Conservation (phyloP, 53 echinoderm and acorn worm species). For the Antedon mediterranea region DNA sequence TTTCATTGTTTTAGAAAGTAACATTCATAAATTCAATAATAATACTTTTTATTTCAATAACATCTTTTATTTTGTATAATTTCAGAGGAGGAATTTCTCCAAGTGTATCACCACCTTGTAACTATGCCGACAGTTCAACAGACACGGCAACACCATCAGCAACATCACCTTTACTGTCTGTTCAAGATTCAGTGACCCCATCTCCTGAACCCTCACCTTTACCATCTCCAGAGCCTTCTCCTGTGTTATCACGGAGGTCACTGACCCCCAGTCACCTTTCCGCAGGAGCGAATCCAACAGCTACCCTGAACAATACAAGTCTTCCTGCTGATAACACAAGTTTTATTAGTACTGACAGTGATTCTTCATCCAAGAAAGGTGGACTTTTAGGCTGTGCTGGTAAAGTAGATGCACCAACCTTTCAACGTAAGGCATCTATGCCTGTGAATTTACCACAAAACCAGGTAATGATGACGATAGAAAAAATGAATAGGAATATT, state of each 20-base stretch:
- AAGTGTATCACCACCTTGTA: background rate
- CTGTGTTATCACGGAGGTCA: too few relatives aligned
- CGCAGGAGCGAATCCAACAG: background rate
- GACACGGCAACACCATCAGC: conserved; percentile 11
- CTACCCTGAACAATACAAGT: conserved; percentile 42
- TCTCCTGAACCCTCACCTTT: conserved; percentile 18
- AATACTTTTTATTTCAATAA: background rate
- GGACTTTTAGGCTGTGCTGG: background rate
- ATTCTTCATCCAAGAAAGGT: conserved; percentile 9
- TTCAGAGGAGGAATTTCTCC: background rate
- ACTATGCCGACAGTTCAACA: background rate
- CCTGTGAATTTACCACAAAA: conserved; percentile 91
- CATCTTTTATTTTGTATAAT: too few relatives aligned
- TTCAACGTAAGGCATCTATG: conserved; percentile 84
- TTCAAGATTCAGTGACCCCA: conserved; percentile 1
- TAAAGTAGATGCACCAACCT: conserved; percentile 39
- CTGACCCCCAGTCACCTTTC: background rate
- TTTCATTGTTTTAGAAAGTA: too few relatives aligned
- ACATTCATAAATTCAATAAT: background rate
- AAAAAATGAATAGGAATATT: too few relatives aligned
- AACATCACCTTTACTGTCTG: conserved; percentile 38
- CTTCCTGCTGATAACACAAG: conserved; percentile 47
- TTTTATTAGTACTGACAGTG: conserved; percentile 32
- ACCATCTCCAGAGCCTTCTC: background rate
- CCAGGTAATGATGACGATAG: too few relatives aligned